These are phyloP conservation scores for Cromileptes altivelis DNA, from an alignment of 2,113 vertebrate species.

Conservation along the genomic window DNA sequence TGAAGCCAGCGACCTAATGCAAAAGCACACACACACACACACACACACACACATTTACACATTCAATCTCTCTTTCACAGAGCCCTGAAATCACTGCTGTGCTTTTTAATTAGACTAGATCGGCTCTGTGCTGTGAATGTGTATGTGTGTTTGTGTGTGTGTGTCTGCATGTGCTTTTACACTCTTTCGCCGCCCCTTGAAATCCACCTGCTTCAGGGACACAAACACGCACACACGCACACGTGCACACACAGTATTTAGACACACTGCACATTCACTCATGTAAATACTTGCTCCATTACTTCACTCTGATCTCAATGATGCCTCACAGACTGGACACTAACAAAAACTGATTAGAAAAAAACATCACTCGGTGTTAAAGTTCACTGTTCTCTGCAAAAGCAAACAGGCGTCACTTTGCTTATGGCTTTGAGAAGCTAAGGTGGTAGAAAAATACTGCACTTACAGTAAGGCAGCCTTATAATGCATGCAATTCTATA, in stretches of 20 bases:
- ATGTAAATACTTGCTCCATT: conserved; percentile 36
- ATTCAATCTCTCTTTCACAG: conserved; percentile 39
- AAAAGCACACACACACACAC: conserved; percentile 8
- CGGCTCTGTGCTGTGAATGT: conserved; percentile 46
- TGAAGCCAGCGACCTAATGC: conserved; percentile 69
- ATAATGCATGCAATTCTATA: neutral
- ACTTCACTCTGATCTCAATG: conserved; percentile 41
- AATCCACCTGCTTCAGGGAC: conserved; percentile 64
- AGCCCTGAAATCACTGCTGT: conserved; percentile 71
- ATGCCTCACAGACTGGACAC: conserved; percentile 48
- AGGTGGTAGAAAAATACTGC: neutral
- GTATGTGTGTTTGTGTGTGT: conserved; percentile 17
- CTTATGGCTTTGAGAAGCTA: neutral
- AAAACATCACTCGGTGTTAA: conserved; percentile 42
- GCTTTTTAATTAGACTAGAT: conserved; percentile 80
- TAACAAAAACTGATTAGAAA: conserved; percentile 1
- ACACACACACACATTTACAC: conserved; percentile 15
- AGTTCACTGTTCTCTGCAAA: conserved; percentile 27
- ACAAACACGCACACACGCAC: conserved; percentile 11
- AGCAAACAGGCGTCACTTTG: neutral
- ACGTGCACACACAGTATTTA: conserved; percentile 25
- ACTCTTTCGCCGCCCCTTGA: conserved; percentile 60
- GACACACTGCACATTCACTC: conserved; percentile 40
- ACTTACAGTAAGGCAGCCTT: neutral
- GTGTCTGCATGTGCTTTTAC: conserved; percentile 47